These are phyloP conservation scores for Pollenia angustigena DNA, from an alignment of 2,888 invertebrate species.

Conservation along the genomic window DNA sequence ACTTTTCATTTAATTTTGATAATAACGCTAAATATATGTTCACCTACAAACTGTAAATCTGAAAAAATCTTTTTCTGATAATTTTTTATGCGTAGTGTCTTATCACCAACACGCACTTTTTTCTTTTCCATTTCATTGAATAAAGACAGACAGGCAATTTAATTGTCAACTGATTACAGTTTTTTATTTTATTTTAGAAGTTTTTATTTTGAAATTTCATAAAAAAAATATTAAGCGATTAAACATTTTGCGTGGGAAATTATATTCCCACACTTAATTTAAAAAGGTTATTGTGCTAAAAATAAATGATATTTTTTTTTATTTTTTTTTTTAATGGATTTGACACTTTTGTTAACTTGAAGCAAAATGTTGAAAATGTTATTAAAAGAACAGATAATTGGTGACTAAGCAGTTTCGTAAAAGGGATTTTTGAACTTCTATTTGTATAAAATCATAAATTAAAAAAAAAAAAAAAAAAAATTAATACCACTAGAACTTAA, in stretches of 20 bases:
- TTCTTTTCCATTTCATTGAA: slow-evolving; percentile 30
- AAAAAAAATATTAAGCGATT: background rate
- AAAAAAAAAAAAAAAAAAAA: background rate
- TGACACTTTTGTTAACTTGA: background rate
- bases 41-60: slow-evolving; percentile 2
- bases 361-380: background rate
- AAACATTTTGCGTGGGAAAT: slow-evolving; percentile 45
- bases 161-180: slow-evolving; percentile 30
- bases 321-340: background rate
- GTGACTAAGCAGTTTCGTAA: background rate
- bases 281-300: slow-evolving; percentile 11
- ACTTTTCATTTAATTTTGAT: too few species aligned
- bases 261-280: slow-evolving; percentile 26
- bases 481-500: too few species aligned
- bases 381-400: background rate
- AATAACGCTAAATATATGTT: background rate
- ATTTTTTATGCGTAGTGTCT: slow-evolving; percentile 50
- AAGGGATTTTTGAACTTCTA: background rate
- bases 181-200: background rate
- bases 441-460: background rate
- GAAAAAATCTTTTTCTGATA: slow-evolving; percentile 7
- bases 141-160: slow-evolving; percentile 9
- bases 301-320: background rate
- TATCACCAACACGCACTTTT: slow-evolving; percentile 49
- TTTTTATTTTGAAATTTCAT: background rate